Evolutionary conservation across 1,140 invertebrate species (phyloP), one percentile per base, ranked within the genome.

Genomic region (Drosophila trapezifrons): DNA sequence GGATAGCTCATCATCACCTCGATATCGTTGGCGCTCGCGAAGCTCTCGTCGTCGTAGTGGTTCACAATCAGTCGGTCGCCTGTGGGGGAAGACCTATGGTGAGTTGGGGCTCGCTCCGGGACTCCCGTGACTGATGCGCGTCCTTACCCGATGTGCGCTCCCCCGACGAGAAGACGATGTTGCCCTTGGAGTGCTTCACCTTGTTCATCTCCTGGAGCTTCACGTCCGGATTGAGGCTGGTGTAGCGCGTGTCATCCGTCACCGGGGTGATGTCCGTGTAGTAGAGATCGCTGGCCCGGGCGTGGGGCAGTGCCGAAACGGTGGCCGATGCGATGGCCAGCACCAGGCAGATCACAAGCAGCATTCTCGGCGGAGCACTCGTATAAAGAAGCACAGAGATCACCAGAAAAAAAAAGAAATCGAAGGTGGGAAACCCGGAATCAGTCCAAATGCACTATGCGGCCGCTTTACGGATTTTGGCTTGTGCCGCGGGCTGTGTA

Each of bases 181-280:
- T 90, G 13, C 90, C 90, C 37, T 91, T 91, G 4, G 79, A 75
- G 60, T 91, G 82, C 67, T 80, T 78, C 13, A 76, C 80, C 51
- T 91, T 91, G 18, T 62, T 43, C 38, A 91, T 57, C 5, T 71
- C 51, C 13, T n/a, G 51, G 6, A 86, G 69, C 3, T 55, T 18
- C 0, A 42, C 62, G 2, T 66, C 49, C 27, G 90, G 90, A 71
- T 91, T 37, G 0, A 52, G 25, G 0, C 27, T 38, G 3, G 49
- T 69, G 40, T 65, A 91, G 3, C 86, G 80, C 0, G 42, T 76
- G 4, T 74, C 84, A 47, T 91, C 54, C 10, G 60, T 91, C 2
- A 91, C 90, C 5, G 78, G 43, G 1, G 35, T 60, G n/a, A 91
- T 91, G 10, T 83, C 76, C 29, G 86, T 70, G 17, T 77, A 80